phyloP scores from a whole-genome alignment of 37 sponge, comb jelly and placozoan genomes.

The Agelas oroides region DNA sequence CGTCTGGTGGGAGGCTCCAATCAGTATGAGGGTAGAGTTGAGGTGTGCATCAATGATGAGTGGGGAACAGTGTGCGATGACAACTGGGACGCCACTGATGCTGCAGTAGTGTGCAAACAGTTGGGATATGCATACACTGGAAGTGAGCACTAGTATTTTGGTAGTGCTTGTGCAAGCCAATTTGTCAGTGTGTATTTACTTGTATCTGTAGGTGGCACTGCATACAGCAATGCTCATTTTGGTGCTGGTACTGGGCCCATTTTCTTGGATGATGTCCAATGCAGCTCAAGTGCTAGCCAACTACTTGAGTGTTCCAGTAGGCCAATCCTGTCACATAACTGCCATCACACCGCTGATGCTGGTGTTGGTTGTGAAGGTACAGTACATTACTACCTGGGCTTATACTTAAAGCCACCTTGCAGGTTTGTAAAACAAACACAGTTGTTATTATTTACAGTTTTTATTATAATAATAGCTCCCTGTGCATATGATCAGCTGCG shows the following conservation, averaged over 20 bases:
- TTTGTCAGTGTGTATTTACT: too few species aligned
- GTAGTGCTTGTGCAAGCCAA: too few species aligned
- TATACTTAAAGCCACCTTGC: too few species aligned
- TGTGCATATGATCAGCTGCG: too few species aligned
- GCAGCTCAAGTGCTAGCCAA: not conserved
- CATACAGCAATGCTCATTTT: conserved; percentile 14
- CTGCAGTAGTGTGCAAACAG: not conserved
- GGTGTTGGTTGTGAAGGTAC: conserved; percentile 4
- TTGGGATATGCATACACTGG: not conserved
- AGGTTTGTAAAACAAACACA: too few species aligned
- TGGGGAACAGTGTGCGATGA: conserved; percentile 8
- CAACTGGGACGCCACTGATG: not conserved
- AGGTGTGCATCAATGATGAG: conserved; percentile 29
- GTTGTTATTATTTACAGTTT: not conserved
- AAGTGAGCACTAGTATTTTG: not conserved
- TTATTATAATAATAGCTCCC: not conserved
- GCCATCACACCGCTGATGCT: not conserved
- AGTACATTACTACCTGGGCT: too few species aligned
- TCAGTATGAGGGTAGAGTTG: conserved; percentile 10
- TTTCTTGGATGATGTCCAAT: conserved; percentile 12
- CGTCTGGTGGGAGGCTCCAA: conserved; percentile 19
- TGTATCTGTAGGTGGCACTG: not conserved
- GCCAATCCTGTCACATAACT: not conserved
- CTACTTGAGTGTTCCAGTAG: conserved; percentile 8
- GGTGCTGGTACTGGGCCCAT: conserved; percentile 14